Percentiles rank a stretch among this genome's conserved stretches.
phyloP scores from a whole-genome alignment of 1,140 invertebrate species.

The Diabrotica virgifera region DNA sequence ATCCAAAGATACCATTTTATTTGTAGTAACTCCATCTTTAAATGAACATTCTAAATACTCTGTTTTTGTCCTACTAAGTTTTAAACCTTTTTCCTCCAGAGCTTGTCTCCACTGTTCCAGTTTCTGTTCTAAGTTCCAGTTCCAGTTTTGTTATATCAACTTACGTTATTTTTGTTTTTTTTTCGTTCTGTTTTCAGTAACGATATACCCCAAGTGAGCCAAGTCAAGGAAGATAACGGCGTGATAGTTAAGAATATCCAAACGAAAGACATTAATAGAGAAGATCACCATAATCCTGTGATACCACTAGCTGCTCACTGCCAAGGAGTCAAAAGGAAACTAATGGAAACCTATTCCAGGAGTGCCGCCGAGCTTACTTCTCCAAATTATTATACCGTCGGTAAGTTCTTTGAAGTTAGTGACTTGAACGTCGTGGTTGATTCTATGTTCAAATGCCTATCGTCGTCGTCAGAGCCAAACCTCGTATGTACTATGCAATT shows the following conservation, averaged over 20 bases:
- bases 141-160: too few relatives aligned
- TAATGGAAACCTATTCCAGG: background rate
- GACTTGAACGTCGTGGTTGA: background rate
- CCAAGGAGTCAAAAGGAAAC: slow-evolving; percentile 23
- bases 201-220: background rate
- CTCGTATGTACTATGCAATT: too few relatives aligned
- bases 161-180: background rate
- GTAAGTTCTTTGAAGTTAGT: background rate
- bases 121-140: too few relatives aligned
- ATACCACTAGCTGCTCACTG: slow-evolving; percentile 32
- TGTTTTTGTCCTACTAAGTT: too few relatives aligned
- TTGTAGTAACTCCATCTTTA: too few relatives aligned
- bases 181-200: background rate
- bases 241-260: slow-evolving; percentile 25
- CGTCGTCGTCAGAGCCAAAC: too few relatives aligned
- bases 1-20: too few relatives aligned
- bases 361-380: background rate
- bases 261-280: slow-evolving; percentile 14
- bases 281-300: slow-evolving; percentile 22
- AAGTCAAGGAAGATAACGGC: slow-evolving; percentile 24
- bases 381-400: background rate
- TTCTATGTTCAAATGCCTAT: background rate
- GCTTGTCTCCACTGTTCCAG: too few relatives aligned
- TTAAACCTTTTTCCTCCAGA: too few relatives aligned
- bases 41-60: too few relatives aligned